Base-by-base conservation (phyloP, 2,888 invertebrate species). In the Meteorus colon region DNA sequence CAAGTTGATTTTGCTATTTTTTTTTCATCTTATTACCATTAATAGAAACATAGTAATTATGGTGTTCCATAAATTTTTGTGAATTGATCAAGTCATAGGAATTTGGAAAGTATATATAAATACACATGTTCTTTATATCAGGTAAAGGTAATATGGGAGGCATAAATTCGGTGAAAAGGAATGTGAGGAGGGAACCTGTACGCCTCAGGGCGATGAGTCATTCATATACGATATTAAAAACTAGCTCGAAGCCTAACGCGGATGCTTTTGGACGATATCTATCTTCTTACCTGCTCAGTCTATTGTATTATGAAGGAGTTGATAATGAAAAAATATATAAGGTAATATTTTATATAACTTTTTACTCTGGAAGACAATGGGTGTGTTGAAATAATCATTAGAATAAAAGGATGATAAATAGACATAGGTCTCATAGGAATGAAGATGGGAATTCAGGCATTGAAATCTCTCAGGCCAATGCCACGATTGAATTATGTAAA, bases 121-220 rank as follows among this genome's bases (percentile, higher is more conserved):
- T 51, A 51, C n/a, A 51, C n/a, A 37, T 37, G 41, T 19, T 10
- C 24, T 16, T 41, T 62, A 69, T 62, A 62, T 74, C 60, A 37
- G 14, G 55, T 65, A 73, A 59, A 74, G 68, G 68, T 69, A 69
- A 62, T 24, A 41, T 48, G 45, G 60, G 31, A 45, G 48, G 59
- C 31, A 19, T 37, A 65, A 68, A 27, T 34, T 29, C 34, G 19
- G 63, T 16, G 74, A 10, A 31, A 74, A 31, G 27, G 67, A 19
- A 55, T 60, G 48, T 31, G 51, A 63, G 48, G 45, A 65, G 63
- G 34, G 48, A 72, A 72, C 72, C 51, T 72, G 72, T 55, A 60
- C 51, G 75, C 65, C 75, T 65, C 29, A 75, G 75, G 70, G 70
- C 70, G 63, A 65, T 75, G 75, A 75, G 70, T 75, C 75, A 75